Conservation (phyloP, 1,140 invertebrate genomes). For the Drosophila sulfurigaster region DNA sequence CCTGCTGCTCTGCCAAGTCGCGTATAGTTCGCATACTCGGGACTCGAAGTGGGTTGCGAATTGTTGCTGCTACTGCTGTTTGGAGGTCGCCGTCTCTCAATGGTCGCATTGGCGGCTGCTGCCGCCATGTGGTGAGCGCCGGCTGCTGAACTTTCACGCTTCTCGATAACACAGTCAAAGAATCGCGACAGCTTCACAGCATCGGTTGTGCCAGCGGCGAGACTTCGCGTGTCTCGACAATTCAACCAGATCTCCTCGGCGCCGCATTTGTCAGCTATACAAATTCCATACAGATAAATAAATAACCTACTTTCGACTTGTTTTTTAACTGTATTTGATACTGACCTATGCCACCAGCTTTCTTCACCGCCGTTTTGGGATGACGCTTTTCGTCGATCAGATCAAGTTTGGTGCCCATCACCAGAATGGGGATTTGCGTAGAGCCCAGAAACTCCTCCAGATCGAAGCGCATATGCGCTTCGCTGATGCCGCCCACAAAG, state of each 20-base stretch:
- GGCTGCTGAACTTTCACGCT: constrained; percentile 86
- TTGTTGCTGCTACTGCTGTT: constrained; percentile 3
- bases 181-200: constrained; percentile 96
- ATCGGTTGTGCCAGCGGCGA: constrained; percentile 96
- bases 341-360: constrained; percentile 88
- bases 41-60: constrained; percentile 10
- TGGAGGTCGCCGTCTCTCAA: constrained; percentile 54
- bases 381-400: constrained; percentile 90
- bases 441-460: constrained; percentile 95
- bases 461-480: constrained; percentile 90
- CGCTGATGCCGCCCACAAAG: constrained; percentile 47
- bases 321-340: neutral
- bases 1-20: neutral
- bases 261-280: constrained; percentile 93
- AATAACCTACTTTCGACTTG: neutral
- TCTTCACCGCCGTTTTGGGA: constrained; percentile 87
- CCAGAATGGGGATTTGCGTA: constrained; percentile 94
- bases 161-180: constrained; percentile 96
- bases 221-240: constrained; percentile 91
- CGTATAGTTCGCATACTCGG: constrained; percentile 32
- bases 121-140: constrained; percentile 74
- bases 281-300: neutral
- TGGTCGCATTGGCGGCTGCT: constrained; percentile 84
- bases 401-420: constrained; percentile 97
- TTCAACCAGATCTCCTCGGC: constrained; percentile 97